phyloP scores from a whole-genome alignment of 2,888 invertebrate genomes.

The Ecliptopera silaceata region DNA sequence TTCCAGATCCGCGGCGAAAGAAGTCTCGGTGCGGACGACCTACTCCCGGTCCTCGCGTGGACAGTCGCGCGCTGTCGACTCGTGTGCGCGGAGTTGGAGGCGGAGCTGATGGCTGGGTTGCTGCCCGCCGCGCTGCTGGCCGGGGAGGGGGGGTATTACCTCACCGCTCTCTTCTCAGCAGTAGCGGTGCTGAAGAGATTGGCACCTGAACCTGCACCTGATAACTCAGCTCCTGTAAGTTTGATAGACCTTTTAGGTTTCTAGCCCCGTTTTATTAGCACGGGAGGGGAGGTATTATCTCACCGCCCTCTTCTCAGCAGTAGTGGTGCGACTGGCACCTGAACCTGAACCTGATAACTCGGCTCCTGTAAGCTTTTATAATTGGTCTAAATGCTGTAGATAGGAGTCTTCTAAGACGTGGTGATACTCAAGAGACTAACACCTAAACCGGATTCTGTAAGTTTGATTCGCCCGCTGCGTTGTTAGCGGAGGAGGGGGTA shows the following conservation, averaged over 20 bases:
- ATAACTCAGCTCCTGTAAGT: conserved; percentile 69
- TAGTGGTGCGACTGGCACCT: conserved; percentile 87
- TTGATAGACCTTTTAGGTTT: conserved; percentile 68
- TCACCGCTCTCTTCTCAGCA: conserved; percentile 96
- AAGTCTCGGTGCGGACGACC: conserved; percentile 92
- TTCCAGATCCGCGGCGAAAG: conserved; percentile 86
- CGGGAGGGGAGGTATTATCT: conserved; percentile 98
- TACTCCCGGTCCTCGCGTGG: conserved; percentile 95
- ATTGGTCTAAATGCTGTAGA: not conserved
- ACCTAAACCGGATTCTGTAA: no score
- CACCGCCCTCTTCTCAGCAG: conserved; percentile 96
- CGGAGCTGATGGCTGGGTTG: conserved; percentile 97
- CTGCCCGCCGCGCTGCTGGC: conserved; percentile 94
- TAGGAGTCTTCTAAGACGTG: not conserved
- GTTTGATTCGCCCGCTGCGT: conserved; percentile 83
- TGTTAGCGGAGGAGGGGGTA: conserved; percentile 96
- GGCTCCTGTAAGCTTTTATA: no score
- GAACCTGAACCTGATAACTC: conserved; percentile 64
- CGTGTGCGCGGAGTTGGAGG: conserved; percentile 96
- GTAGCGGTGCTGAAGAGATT: conserved; percentile 93
- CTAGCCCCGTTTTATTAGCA: conserved; percentile 93
- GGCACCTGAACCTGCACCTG: conserved; percentile 68
- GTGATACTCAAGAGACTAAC: no score
- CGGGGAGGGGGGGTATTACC: conserved; percentile 97
- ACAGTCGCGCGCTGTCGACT: conserved; percentile 94